Evolutionary conservation across 1,140 invertebrate species (phyloP).

Genomic region (Grapholita molesta): DNA sequence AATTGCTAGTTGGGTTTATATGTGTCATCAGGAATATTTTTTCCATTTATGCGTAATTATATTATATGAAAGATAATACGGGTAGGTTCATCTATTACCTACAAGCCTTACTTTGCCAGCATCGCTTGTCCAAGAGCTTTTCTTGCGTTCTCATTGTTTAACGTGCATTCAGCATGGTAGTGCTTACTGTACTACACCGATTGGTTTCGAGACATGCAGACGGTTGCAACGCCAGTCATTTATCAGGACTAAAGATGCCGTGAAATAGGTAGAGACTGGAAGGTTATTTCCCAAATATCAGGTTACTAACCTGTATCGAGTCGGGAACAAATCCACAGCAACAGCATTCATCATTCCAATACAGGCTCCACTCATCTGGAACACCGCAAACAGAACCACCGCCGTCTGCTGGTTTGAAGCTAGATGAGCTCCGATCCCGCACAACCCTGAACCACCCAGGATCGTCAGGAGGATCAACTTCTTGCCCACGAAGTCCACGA

Average conservation of each 20-base stretch:
- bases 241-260: neutral
- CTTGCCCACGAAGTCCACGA: slow-evolving; percentile 68
- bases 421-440: slow-evolving; percentile 50
- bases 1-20: too few relatives aligned
- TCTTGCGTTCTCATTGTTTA: too few relatives aligned
- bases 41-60: too few relatives aligned
- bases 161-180: too few relatives aligned
- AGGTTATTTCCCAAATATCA: neutral
- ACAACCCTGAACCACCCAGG: slow-evolving; percentile 45
- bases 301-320: slow-evolving; percentile 54
- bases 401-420: slow-evolving; percentile 47
- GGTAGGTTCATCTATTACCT: too few relatives aligned
- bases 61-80: too few relatives aligned
- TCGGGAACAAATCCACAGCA: slow-evolving; percentile 67
- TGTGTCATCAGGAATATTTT: too few relatives aligned
- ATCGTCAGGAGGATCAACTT: slow-evolving; percentile 56
- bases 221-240: too few relatives aligned
- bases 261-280: slow-evolving; percentile 16
- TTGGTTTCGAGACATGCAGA: too few relatives aligned
- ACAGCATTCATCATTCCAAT: slow-evolving; percentile 72
- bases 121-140: too few relatives aligned
- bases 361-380: slow-evolving; percentile 69
- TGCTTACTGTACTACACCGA: too few relatives aligned
- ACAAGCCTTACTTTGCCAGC: too few relatives aligned
- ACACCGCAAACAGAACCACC: slow-evolving; percentile 60